Percentiles rank a stretch among this genome's conserved stretches.
Evolutionary conservation across 2,888 invertebrate species (phyloP).

Genomic region (Eristalis intricaria): DNA sequence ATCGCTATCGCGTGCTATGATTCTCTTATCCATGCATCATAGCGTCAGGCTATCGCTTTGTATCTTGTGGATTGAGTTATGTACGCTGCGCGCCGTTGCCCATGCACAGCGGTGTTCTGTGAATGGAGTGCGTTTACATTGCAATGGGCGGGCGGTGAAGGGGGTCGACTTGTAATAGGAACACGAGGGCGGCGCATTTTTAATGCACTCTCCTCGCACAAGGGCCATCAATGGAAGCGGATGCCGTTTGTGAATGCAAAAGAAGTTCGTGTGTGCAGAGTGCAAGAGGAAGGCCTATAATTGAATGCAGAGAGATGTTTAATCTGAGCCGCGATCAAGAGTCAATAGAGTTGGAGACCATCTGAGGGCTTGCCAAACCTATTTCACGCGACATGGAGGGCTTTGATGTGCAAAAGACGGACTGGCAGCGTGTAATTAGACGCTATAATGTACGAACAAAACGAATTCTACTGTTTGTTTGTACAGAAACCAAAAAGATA

Average conservation of each 20-base stretch:
- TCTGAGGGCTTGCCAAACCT: neutral
- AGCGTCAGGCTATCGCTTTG: conserved; percentile 26
- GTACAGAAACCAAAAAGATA: too few species aligned
- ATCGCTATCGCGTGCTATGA: conserved; percentile 63
- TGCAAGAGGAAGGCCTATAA: neutral
- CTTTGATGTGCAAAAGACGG: too few species aligned
- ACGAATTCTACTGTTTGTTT: too few species aligned
- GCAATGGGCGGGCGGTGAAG: neutral
- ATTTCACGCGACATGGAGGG: neutral
- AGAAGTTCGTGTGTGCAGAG: neutral
- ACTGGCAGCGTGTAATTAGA: too few species aligned
- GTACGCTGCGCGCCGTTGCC: neutral
- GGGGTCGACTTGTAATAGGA: neutral
- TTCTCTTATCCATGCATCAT: conserved; percentile 52
- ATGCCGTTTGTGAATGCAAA: neutral
- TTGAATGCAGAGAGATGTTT: neutral
- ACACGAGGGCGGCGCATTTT: conserved; percentile 13
- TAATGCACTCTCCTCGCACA: conserved; percentile 14
- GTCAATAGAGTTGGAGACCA: neutral
- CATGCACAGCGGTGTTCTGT: conserved; percentile 9
- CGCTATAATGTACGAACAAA: too few species aligned
- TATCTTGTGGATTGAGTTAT: conserved; percentile 30
- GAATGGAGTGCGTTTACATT: conserved; percentile 33
- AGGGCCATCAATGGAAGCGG: neutral
- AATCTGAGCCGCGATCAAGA: neutral